Conservation (phyloP, 1,140 invertebrate species). For the Protaetia brevitarsis region DNA sequence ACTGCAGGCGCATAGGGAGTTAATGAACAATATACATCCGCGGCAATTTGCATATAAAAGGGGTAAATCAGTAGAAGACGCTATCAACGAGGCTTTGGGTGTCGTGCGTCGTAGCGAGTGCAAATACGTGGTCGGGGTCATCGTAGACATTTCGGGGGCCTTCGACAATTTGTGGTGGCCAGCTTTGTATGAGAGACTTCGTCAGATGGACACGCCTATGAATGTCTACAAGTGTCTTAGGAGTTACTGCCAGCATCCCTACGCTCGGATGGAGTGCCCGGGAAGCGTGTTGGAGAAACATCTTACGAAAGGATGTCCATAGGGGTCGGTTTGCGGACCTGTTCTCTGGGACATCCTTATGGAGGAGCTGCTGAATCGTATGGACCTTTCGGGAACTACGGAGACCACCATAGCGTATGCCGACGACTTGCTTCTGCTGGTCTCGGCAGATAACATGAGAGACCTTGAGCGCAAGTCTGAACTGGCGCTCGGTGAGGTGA, state of each 20-base stretch:
- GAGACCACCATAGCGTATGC: neutral
- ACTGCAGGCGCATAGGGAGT: neutral
- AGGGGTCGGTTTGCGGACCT: slow-evolving; percentile 21
- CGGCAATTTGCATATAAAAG: slow-evolving; percentile 42
- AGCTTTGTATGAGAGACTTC: slow-evolving; percentile 37
- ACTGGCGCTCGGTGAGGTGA: neutral
- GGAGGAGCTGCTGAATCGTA: neutral
- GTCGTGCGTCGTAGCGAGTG: neutral
- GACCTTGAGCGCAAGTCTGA: neutral
- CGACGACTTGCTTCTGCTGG: neutral
- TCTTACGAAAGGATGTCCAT: slow-evolving; percentile 33
- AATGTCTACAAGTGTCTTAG: slow-evolving; percentile 27
- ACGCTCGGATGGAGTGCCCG: slow-evolving; percentile 36
- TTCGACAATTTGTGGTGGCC: slow-evolving; percentile 51
- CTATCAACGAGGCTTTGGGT: slow-evolving; percentile 30
- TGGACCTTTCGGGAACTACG: neutral
- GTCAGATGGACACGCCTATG: slow-evolving; percentile 27
- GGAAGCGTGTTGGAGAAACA: slow-evolving; percentile 24
- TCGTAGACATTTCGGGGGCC: slow-evolving; percentile 50
- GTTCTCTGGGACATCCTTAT: slow-evolving; percentile 13
- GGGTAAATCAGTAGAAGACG: slow-evolving; percentile 46
- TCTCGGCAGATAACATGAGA: neutral
- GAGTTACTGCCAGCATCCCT: slow-evolving; percentile 18
- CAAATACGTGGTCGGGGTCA: slow-evolving; percentile 43
- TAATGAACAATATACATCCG: slow-evolving; percentile 9